phyloP scores from a whole-genome alignment of 2,797 vertebrate species.

The Podarcis siculus region DNA sequence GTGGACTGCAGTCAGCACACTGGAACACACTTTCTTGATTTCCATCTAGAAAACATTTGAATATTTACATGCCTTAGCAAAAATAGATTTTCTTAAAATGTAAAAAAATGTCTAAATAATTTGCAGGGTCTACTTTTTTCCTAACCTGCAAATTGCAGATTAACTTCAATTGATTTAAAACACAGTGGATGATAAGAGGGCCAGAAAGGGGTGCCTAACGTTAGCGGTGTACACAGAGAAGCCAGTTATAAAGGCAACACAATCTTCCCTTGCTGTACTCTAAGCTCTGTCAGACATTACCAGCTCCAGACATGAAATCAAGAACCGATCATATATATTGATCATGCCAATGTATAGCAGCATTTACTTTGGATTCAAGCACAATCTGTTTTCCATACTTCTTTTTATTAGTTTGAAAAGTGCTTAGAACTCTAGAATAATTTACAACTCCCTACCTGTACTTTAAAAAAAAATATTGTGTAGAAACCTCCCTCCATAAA shows the following conservation, averaged over 20 bases:
- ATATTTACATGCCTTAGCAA: slow-evolving; percentile 57
- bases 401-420: slow-evolving; percentile 26
- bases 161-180: neutral
- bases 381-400: slow-evolving; percentile 43
- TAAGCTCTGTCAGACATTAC: neutral
- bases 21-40: slow-evolving; percentile 50
- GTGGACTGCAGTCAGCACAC: slow-evolving; percentile 44
- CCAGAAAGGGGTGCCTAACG: neutral
- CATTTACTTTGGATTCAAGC: slow-evolving; percentile 41
- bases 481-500: neutral
- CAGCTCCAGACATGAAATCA: slow-evolving; percentile 10
- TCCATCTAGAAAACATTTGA: slow-evolving; percentile 56
- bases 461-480: slow-evolving; percentile 27
- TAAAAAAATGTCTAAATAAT: slow-evolving; percentile 34
- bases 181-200: neutral
- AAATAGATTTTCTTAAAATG: slow-evolving; percentile 49
- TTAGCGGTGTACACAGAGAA: neutral
- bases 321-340: slow-evolving; percentile 20
- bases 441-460: slow-evolving; percentile 39
- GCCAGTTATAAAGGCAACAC: neutral
- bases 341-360: slow-evolving; percentile 5
- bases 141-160: neutral
- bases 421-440: slow-evolving; percentile 35
- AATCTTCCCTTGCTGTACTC: neutral
- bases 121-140: neutral